Evolutionary conservation across 2,888 invertebrate genomes (phyloP), one percentile per base, ranked within the genome.

Genomic region (Cancer borealis): DNA sequence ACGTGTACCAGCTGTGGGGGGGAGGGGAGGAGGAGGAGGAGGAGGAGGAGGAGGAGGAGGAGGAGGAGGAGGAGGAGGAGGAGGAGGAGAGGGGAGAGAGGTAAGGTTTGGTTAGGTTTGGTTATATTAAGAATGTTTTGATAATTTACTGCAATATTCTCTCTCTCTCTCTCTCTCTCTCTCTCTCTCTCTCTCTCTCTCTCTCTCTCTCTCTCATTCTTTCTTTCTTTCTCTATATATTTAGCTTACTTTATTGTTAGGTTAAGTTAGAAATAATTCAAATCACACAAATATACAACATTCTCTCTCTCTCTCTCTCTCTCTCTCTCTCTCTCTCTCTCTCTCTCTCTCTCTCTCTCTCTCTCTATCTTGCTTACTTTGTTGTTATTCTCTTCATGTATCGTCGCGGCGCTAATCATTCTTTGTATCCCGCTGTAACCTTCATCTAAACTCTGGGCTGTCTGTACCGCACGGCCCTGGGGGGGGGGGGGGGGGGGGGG

Each of bases 391-490:
- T 94, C 94, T 30, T 94, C 88, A 12, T 66, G 45, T 17, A 94
- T 17, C 6, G 54, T 39, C 21, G n/a, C 45, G 12, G 94, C 89
- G 66, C 88, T 92, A 5, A 88, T 14, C 30, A 97, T 96, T 54
- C 97, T 96, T 60, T 97, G 96, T 3, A 97, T 97, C 94, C 97
- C 97, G 95, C 97, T 97, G 91, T 97, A 97, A 17, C 98, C 97
- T 96, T 98, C 98, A 96, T 98, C 98, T 94, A 98, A 96, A 92
- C 98, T 98, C 96, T 98, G 97, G 88, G 98, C 98, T 95, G 97
- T 98, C 96, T 98, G 97, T 14, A 98, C 98, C 3, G 98, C 98
- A 96, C 98, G 97, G 89, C 98, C 98, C 98, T 96, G 94, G 5
- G 95, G 73, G n/a, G 46, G 30, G 26, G 66, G 30, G 47, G 26